phyloP scores from a whole-genome alignment of 2,888 invertebrate species.

The Drosophila hawaiiensis region DNA sequence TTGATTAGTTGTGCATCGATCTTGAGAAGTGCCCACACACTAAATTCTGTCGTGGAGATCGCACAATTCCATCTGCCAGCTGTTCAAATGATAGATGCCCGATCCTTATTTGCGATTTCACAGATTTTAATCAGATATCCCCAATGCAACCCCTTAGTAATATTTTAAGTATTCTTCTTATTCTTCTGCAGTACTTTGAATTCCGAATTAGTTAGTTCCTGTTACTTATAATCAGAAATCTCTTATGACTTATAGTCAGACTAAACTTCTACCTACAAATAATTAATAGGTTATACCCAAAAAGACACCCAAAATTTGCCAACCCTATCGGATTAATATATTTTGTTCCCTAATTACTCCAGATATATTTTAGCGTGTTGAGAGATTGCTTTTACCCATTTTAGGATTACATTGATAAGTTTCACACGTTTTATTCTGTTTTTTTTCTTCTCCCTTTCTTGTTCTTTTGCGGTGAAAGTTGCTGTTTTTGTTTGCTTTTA shows the following conservation, averaged over 20 bases:
- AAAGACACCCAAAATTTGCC: neutral
- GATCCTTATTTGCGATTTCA: neutral
- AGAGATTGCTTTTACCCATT: conserved; percentile 44
- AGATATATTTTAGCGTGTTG: conserved; percentile 28
- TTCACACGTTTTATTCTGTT: conserved; percentile 63
- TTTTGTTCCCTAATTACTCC: conserved; percentile 9
- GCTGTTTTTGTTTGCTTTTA: conserved; percentile 61
- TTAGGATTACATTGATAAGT: conserved; percentile 39
- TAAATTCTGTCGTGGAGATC: neutral
- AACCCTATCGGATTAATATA: neutral
- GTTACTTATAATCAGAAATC: neutral
- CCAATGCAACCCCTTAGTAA: neutral
- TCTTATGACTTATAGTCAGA: neutral
- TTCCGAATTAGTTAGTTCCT: neutral
- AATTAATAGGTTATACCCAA: neutral
- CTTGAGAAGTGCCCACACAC: conserved; percentile 6
- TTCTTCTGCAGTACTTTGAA: neutral
- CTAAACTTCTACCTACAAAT: neutral
- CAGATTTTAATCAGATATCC: neutral
- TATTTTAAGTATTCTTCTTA: neutral
- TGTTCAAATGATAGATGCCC: neutral
- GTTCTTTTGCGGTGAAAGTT: conserved; percentile 71
- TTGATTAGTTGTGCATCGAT: conserved; percentile 4
- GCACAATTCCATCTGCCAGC: conserved; percentile 17
- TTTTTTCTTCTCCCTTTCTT: conserved; percentile 1